A percentile compares a stretch with the other conserved stretches of the same genome.
These are phyloP conservation scores for Ephydatia muelleri DNA, from an alignment of 37 sponge, comb jelly and placozoan genomes.

Conservation along the genomic window DNA sequence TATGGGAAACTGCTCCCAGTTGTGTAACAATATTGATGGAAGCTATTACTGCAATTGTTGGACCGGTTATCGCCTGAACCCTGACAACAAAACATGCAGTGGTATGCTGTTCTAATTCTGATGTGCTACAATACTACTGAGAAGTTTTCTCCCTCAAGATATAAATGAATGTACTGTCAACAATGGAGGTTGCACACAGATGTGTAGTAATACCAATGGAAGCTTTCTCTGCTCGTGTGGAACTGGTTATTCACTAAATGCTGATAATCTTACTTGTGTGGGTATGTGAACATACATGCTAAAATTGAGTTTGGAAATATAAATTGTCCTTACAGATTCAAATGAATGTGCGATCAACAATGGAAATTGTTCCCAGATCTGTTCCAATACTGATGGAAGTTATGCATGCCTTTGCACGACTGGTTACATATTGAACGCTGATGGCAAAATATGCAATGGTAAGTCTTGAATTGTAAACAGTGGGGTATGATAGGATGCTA, in stretches of 20 bases:
- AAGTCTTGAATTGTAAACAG: too few species aligned
- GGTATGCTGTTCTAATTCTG: too few species aligned
- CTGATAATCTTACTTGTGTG: background rate
- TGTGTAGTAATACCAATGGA: conserved; percentile 25
- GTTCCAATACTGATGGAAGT: conserved; percentile 12
- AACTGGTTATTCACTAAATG: conserved; percentile 9
- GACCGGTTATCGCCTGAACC: background rate
- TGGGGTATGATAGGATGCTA: too few species aligned
- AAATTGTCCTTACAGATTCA: background rate
- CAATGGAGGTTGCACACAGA: conserved; percentile 45
- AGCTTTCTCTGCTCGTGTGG: conserved; percentile 10
- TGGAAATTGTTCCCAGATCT: conserved; percentile 9
- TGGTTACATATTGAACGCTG: background rate
- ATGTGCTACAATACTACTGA: too few species aligned
- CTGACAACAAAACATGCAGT: too few species aligned
- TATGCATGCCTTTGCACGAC: conserved; percentile 12
- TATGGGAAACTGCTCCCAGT: too few species aligned
- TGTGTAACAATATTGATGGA: conserved; percentile 29
- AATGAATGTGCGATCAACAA: conserved; percentile 4
- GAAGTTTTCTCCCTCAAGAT: too few species aligned
- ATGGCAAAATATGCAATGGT: conserved; percentile 1
- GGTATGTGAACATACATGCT: background rate
- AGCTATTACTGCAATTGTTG: conserved; percentile 31
- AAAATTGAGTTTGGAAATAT: too few species aligned
- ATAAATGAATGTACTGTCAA: conserved; percentile 15